Base-by-base conservation (phyloP, 92 coral and sea anemone genomes). In the Zoanthus sociatus region DNA sequence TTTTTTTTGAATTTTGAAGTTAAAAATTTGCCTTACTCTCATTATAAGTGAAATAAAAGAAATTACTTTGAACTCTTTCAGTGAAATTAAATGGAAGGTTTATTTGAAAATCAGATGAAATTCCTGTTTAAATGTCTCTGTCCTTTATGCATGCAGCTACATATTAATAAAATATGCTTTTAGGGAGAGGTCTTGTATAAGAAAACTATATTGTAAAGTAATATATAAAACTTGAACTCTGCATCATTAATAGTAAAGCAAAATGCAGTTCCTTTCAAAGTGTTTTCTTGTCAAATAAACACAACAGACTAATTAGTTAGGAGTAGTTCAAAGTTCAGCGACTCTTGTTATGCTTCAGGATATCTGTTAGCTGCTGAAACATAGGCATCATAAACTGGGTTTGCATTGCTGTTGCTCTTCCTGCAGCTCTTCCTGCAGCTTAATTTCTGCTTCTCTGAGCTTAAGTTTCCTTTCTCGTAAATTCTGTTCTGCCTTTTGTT, bases 391-490 rank as follows among this genome's bases (percentile, higher is more conserved):
- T 58, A 5, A 58, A 58, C 64, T 58, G 64, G 64, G 6, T 58
- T 58, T 58, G 64, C 64, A 58, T 58, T 58, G 64, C 64, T 58
- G n/a, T 58, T 58, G 64, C 18, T 58, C 64, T 37, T 37, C 0
- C 42, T 58, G 64, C 64, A 63, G 64, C 18, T 58, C 64, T 37
- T 37, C 0, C 42, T 58, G 64, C 64, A 63, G 86, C 54, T 72
- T 81, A 17, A 81, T 31, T 63, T 81, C 86, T 45, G 86, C 86
- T 72, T 81, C 86, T 81, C 86, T 81, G 46, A 81, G 75, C 70
- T 81, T 69, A 56, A 81, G 75, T 69, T 54, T 75, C 70, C 86
- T 81, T 72, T 81, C 86, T 60, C 75, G 86, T 60, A 81, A 72
- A 44, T 55, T 72, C 86, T 81, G 86, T 46, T 81, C 73, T 60